A percentile compares a stretch with the other conserved stretches of the same genome.
Conservation (phyloP, 2,113 vertebrate genomes). For the Trogon surrucura region DNA sequence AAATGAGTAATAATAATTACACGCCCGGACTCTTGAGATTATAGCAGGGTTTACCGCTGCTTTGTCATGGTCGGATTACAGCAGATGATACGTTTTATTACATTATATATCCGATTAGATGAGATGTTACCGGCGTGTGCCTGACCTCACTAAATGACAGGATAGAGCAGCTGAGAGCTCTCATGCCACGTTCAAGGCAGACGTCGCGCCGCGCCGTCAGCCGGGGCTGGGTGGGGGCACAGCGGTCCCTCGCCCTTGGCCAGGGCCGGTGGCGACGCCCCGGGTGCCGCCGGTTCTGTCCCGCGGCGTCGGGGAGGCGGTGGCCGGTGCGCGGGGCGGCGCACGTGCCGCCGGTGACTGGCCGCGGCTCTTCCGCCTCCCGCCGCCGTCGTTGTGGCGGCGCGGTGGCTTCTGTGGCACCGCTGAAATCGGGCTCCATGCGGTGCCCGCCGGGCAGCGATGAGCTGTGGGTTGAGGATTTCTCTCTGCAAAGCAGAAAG, state of each 20-base stretch:
- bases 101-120: neutral
- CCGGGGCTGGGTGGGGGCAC: neutral
- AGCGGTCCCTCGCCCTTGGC: neutral
- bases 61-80: constrained; percentile 4
- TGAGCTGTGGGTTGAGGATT: neutral
- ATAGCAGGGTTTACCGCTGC: neutral
- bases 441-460: neutral
- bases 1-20: neutral
- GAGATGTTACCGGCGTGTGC: neutral
- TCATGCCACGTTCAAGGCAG: fast-evolving
- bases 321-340: neutral
- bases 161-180: fast-evolving
- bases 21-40: neutral
- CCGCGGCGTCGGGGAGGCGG: neutral
- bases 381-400: too few species aligned
- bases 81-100: neutral
- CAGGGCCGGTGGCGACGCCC: too few species aligned
- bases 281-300: neutral
- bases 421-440: neutral
- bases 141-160: neutral
- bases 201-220: neutral
- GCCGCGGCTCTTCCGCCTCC: neutral
- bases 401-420: fast-evolving
- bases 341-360: neutral
- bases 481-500: neutral